Base-by-base conservation (phyloP, 1,140 invertebrate genomes). In the Camponotus vicinus region DNA sequence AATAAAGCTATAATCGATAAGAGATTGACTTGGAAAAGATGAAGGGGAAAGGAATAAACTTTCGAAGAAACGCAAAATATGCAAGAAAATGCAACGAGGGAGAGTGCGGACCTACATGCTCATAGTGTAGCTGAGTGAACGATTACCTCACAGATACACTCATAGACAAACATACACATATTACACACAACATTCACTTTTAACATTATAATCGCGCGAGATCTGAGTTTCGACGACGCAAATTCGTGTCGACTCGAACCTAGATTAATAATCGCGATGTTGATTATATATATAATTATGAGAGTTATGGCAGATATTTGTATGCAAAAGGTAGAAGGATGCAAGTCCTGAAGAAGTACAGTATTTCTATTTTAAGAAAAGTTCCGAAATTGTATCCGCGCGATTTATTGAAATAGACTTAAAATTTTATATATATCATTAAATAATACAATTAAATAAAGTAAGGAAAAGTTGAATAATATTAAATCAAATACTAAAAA, bases 101-200 rank as follows among this genome's bases (percentile, higher is more conserved):
- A 52, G 34, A 27, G 55, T 67, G 66, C 76, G 42, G 45, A 79
- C 61, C 49, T 80, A 80, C 34, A 70, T 80, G 66, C 78, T 80
- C 78, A 80, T 13, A 40, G 64, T 75, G 79, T 69, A 55, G 66
- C 34, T 83, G 69, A 69, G 79, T 83, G 79, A 83, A 83, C 45
- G 69, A 83, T 83, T 75, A 83, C 79, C 69, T 83, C 79, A 83
- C 69, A 69, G 32, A 67, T 49, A 73, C 79, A 82, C 13, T 57
- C 77, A 40, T 45, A 80, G 15, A 80, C 34, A 21, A 21, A 57
- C 21, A 67, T 2, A 49, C 21, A 49, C 67, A 49, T 9, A 27
- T 34, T 8, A 61, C 5, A 27, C 21, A 63, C 27, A 27, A 63
- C 13, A 42, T 21, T 21, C 37, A 15, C 40, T 34, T 42, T 77